Evolutionary conservation across 2,888 invertebrate genomes (phyloP).

Genomic region (Pristionchus entomophagus): DNA sequence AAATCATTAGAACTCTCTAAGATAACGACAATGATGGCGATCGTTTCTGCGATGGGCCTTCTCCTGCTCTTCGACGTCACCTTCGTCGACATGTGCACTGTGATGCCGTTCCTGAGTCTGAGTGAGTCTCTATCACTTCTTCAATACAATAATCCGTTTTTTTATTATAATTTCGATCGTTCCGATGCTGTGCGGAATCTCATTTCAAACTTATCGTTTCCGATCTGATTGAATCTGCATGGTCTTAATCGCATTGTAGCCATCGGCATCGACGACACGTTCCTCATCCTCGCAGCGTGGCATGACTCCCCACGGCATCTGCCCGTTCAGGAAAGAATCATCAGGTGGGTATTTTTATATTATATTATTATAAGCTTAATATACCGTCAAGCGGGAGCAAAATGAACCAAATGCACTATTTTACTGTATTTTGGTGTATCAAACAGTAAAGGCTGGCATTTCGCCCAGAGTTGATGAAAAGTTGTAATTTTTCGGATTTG

Average conservation of each 20-base stretch:
- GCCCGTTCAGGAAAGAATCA: conserved; percentile 78
- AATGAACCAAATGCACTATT: too few relatives aligned
- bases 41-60: conserved; percentile 89
- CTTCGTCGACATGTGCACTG: conserved; percentile 93
- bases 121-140: conserved; percentile 81
- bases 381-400: neutral
- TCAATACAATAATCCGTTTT: neutral
- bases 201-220: too few relatives aligned
- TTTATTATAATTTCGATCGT: too few relatives aligned
- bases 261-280: conserved; percentile 95
- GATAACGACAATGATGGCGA: conserved; percentile 82
- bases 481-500: too few relatives aligned
- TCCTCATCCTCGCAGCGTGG: conserved; percentile 95
- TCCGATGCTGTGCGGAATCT: too few relatives aligned
- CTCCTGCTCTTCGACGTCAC: conserved; percentile 91
- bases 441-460: too few relatives aligned
- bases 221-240: neutral
- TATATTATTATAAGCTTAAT: neutral
- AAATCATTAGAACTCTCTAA: neutral
- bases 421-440: too few relatives aligned
- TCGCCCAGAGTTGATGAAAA: too few relatives aligned
- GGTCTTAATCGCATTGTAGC: conserved; percentile 80
- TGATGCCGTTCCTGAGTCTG: conserved; percentile 94
- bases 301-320: conserved; percentile 83
- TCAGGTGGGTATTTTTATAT: neutral